Evolutionary conservation across 1,140 invertebrate genomes (phyloP), one percentile per base, ranked within the genome.

Genomic region (Drosophila lowei): DNA sequence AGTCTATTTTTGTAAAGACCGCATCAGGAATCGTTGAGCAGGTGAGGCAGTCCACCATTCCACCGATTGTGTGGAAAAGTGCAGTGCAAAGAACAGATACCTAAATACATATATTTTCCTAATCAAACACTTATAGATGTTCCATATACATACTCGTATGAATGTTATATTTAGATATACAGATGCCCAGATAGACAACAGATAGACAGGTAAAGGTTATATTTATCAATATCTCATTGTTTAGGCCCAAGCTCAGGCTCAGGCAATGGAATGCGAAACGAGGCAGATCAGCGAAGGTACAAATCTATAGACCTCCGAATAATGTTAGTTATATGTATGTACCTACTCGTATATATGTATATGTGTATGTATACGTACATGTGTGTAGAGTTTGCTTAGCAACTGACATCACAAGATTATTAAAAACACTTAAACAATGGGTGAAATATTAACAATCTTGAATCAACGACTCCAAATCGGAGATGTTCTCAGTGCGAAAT

Each of bases 261-360:
- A 3, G 30, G 30, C 34, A 3, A 34, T 42, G n/a, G 44, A 15
- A 43, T 28, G 34, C 15, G 25, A 9, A 59, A 34, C 16, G 41
- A 6, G 38, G 41, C 50, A 53, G 25, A 16, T 63, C 58, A 41
- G 62, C 15, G 65, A 64, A 48, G 67, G 64, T 68, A 68, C 64
- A 68, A 68, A 68, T 64, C 50, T 25, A 42, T 25, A 68, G 63
- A 57, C 66, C 66, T 68, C 63, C 64, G 63, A 68, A 18, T 34
- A 28, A 38, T 41, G 13, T 16, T 25, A 53, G 38, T 43, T 44
- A 63, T 8, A 15, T 23, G 9, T 38, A n/a, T 28, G 34, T 54
- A 38, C 34, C 3, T 13, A 9, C 7, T 6, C 23, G 8, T 34
- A 9, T 11, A 9, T 34, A 9, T 28, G 5, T 28, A 30, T 30